Percentiles rank a stretch among this genome's conserved stretches.
Evolutionary conservation across 2,797 vertebrate genomes (phyloP).

Genomic region (Bovichtus variegatus): DNA sequence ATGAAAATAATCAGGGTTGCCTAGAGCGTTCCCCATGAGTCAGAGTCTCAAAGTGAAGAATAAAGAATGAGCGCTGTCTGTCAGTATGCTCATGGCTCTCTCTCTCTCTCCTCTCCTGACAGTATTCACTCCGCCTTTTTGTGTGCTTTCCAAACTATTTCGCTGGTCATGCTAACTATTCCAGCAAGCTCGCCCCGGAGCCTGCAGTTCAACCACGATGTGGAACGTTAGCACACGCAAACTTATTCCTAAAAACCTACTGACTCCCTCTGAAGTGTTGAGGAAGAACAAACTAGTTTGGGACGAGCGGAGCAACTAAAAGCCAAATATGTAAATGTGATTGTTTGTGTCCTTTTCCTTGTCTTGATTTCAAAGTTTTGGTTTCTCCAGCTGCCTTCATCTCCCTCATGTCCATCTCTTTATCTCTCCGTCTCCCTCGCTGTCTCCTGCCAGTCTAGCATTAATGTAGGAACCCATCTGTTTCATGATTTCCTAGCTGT

Average conservation of each 20-base stretch:
- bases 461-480: conserved; percentile 57
- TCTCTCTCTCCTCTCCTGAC: conserved; percentile 17
- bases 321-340: conserved; percentile 7
- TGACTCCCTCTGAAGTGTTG: background rate
- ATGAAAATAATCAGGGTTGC: background rate
- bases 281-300: conserved; percentile 7
- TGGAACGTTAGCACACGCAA: background rate
- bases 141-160: background rate
- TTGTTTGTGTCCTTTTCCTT: background rate
- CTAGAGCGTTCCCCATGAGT: background rate
- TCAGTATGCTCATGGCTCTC: conserved; percentile 25
- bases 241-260: background rate
- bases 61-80: conserved; percentile 16
- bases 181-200: background rate
- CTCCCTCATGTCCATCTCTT: conserved; percentile 24
- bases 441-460: conserved; percentile 33
- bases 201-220: conserved; percentile 7
- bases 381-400: background rate
- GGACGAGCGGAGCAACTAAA: background rate
- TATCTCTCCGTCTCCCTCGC: conserved; percentile 10
- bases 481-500: conserved; percentile 59
- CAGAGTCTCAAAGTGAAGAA: conserved; percentile 17
- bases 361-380: conserved; percentile 4
- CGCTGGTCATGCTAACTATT: background rate
- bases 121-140: conserved; percentile 7